Evolutionary conservation across 2,888 invertebrate genomes (phyloP).

Genomic region (Protula sp.): DNA sequence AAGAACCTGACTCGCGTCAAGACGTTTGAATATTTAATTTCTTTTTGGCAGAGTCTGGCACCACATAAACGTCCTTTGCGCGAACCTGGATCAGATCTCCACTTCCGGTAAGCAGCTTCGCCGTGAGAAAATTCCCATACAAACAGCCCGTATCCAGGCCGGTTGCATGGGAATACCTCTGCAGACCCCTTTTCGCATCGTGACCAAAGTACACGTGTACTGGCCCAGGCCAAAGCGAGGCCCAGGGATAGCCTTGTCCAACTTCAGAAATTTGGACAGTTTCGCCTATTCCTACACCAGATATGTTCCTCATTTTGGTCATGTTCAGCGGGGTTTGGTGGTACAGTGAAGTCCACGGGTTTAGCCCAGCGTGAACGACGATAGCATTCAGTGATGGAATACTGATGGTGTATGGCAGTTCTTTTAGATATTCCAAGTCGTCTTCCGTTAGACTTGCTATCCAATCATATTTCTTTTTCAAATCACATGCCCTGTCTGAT

Average conservation of each 20-base stretch:
- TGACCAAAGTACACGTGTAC: conserved; percentile 54
- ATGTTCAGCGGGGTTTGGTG: conserved; percentile 35
- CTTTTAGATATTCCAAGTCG: conserved; percentile 39
- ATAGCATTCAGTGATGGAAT: conserved; percentile 40
- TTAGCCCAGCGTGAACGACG: conserved; percentile 24
- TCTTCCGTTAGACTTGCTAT: conserved; percentile 32
- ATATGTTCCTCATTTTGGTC: conserved; percentile 44
- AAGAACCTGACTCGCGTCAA: too few relatives aligned
- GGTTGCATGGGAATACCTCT: conserved; percentile 39
- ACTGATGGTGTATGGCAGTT: conserved; percentile 48
- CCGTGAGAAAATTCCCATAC: conserved; percentile 46
- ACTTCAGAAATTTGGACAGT: too few relatives aligned
- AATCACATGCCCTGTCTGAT: neutral
- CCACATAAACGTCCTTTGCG: neutral
- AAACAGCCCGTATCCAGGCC: conserved; percentile 54
- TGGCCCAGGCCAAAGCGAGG: conserved; percentile 46
- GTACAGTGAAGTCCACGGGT: conserved; percentile 5
- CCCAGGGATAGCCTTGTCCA: conserved; percentile 48
- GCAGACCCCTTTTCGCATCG: conserved; percentile 46
- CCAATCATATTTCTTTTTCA: conserved; percentile 36
- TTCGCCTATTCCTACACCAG: neutral
- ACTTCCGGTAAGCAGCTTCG: conserved; percentile 9
- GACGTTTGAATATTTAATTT: too few relatives aligned
- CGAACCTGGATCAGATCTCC: neutral
- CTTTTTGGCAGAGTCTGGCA: too few relatives aligned